Evolutionary conservation across 2,113 vertebrate species (phyloP), one percentile per base, ranked within the genome.

Genomic region (Elephantulus edwardii): DNA sequence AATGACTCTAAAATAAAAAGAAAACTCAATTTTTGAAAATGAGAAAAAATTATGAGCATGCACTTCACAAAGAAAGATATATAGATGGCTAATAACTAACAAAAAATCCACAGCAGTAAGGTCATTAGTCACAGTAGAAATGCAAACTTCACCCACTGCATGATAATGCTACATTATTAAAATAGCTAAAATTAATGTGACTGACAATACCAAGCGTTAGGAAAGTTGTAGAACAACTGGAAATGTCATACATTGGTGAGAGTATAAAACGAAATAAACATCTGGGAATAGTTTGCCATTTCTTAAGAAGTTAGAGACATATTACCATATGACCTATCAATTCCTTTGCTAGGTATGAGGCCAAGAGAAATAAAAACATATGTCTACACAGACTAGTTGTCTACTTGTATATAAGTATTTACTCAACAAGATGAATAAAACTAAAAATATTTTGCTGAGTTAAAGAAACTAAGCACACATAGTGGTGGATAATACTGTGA

Each of bases 1-100:
- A 16, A 58, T 42, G 83, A 71, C 13, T 54, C 30, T 60, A 46
- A 66, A 60, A 70, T 66, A 80, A 82, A 62, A 91, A 90, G 7
- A 78, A 19, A 92, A 66, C 0, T 9, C 6, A 19, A 44, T 58
- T 92, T 19, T 92, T 86, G 30, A 19, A 86, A 86, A 80, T 72
- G 33, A 85, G 30, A 38, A 78, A 90, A 83, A 85, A 3, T 68
- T 35, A 56, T 75, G 38, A 91, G 91, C 30, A 81, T 76, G 40
- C 22, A 83, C 7, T 58, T 83, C 8, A 77, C 28, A 44, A 86
- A 24, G 26, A 86, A 72, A 12, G 60, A 79, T n/a, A 66, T 24
- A n/a, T 71, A 5, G 81, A 14, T 81, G 48, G 14, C 8, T 8
- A 78, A 35, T 77, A 58, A 83, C 40, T 16, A 79, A 2, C 48